These are phyloP conservation scores for Pararge aegeria DNA, from an alignment of 1,140 invertebrate genomes.

Conservation along the genomic window DNA sequence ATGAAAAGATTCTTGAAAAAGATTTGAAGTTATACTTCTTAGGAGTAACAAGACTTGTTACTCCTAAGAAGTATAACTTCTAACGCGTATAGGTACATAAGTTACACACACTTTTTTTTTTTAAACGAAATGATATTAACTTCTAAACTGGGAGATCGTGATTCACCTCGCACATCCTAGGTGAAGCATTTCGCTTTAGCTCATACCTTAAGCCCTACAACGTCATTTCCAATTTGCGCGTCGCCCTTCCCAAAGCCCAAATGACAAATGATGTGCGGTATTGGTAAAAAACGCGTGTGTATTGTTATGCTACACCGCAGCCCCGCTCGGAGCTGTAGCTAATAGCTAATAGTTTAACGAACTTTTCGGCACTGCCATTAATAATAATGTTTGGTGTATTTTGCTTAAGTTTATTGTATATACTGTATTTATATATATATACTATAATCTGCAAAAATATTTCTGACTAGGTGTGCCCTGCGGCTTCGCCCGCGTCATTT, in stretches of 20 bases:
- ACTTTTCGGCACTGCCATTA: slow-evolving; percentile 21
- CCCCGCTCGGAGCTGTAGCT: slow-evolving; percentile 36
- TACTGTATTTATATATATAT: neutral
- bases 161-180: too few relatives aligned
- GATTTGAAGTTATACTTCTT: too few relatives aligned
- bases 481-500: too few relatives aligned
- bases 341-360: slow-evolving; percentile 53
- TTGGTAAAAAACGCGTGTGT: slow-evolving; percentile 53
- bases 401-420: slow-evolving; percentile 9
- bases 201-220: neutral
- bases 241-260: slow-evolving; percentile 42
- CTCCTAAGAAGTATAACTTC: too few relatives aligned
- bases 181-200: neutral
- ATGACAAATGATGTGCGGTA: slow-evolving; percentile 66
- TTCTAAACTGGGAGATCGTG: too few relatives aligned
- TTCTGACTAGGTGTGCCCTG: too few relatives aligned
- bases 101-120: too few relatives aligned
- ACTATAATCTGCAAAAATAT: too few relatives aligned
- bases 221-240: slow-evolving; percentile 49
- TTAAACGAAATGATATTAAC: too few relatives aligned
- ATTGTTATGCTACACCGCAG: slow-evolving; percentile 43
- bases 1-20: too few relatives aligned
- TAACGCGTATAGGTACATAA: too few relatives aligned
- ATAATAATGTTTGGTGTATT: slow-evolving; percentile 23
- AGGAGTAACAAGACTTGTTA: too few relatives aligned